Conservation (phyloP, 2,888 invertebrate genomes). For the Leptinotarsa peninsularis region DNA sequence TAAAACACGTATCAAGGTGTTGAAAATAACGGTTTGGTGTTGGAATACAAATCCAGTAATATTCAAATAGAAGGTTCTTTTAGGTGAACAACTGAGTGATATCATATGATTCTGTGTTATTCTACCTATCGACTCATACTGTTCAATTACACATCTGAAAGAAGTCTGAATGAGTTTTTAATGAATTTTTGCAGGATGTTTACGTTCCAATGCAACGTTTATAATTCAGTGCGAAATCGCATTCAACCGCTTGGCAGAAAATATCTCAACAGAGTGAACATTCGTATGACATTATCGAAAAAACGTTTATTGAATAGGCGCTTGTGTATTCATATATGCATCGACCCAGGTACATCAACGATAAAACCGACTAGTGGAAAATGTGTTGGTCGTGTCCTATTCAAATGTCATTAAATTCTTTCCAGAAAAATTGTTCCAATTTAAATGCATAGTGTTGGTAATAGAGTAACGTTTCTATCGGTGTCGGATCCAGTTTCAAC, state of each 20-base stretch:
- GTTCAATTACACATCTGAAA: no score
- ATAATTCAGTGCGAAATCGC: not conserved
- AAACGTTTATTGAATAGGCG: not conserved
- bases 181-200: no score
- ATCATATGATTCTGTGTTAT: no score
- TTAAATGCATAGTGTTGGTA: conserved; percentile 27
- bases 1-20: no score
- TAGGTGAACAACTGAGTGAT: no score
- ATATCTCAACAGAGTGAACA: not conserved
- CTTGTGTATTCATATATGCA: conserved; percentile 15
- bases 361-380: conserved; percentile 15
- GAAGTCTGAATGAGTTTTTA: no score
- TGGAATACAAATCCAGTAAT: no score
- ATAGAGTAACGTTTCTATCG: conserved; percentile 29
- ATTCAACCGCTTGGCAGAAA: not conserved
- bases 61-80: no score
- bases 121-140: no score
- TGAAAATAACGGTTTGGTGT: no score
- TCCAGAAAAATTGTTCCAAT: conserved; percentile 25
- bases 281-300: not conserved
- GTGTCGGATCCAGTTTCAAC: conserved; percentile 35
- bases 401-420: conserved; percentile 15
- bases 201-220: no score
- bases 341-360: conserved; percentile 5
- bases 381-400: conserved; percentile 15